Evolutionary conservation across 2,888 invertebrate genomes (phyloP).

Genomic region (Gerris lacustris): DNA sequence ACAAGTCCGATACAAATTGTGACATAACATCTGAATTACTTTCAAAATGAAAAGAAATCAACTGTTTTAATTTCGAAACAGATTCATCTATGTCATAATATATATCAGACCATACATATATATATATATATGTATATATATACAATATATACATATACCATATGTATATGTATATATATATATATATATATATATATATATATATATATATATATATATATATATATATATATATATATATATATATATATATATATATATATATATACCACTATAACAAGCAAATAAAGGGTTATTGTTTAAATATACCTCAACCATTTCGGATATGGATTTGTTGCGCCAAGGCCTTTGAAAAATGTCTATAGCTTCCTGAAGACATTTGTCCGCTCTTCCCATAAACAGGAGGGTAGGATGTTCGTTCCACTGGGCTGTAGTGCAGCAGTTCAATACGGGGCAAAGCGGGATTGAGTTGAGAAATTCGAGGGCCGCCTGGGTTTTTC

Average conservation of each 20-base stretch:
- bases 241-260: too few species aligned
- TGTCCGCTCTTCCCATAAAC: not conserved
- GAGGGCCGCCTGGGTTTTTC: not conserved
- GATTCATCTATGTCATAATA: not conserved
- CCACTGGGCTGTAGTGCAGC: not conserved
- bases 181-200: too few species aligned
- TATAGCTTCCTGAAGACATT: not conserved
- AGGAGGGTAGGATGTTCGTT: not conserved
- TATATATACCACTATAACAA: not conserved
- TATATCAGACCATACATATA: not conserved
- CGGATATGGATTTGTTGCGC: not conserved
- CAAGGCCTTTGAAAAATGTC: not conserved
- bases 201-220: too few species aligned
- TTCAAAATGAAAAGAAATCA: not conserved
- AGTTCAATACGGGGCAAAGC: not conserved
- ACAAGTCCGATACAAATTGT: not conserved
- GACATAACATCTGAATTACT: not conserved
- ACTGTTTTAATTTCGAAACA: not conserved
- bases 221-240: too few species aligned
- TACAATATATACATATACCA: too few species aligned
- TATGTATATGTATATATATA: too few species aligned
- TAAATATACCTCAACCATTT: not conserved
- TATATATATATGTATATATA: too few species aligned
- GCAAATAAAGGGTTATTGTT: not conserved
- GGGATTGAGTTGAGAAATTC: not conserved